Percentiles rank a stretch among this genome's conserved stretches.
These are phyloP conservation scores for Ectropis crepuscularia DNA, from an alignment of 2,888 invertebrate genomes.

Conservation along the genomic window DNA sequence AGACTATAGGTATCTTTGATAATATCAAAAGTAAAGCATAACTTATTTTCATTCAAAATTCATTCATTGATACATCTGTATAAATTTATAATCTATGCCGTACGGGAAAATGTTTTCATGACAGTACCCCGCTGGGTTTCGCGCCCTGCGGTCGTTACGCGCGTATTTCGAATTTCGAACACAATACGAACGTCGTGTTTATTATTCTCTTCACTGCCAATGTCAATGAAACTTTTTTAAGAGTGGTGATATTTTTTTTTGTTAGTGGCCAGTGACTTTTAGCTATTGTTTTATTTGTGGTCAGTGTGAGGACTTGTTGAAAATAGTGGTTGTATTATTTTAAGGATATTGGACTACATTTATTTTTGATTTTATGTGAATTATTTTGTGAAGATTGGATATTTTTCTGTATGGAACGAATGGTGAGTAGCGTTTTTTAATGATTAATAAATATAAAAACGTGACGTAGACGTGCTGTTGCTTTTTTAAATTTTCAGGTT, in stretches of 20 bases:
- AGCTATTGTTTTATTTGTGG: not conserved
- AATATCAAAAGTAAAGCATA: too few species aligned
- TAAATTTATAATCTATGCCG: slow-evolving; percentile 62
- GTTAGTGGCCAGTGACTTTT: slow-evolving; percentile 4
- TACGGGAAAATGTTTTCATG: slow-evolving; percentile 66
- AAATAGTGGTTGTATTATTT: not conserved
- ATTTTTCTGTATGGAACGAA: too few species aligned
- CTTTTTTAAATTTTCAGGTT: too few species aligned
- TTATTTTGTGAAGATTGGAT: too few species aligned
- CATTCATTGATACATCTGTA: slow-evolving; percentile 48
- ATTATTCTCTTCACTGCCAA: slow-evolving; percentile 31
- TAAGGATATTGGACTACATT: not conserved
- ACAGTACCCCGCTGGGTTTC: slow-evolving; percentile 66
- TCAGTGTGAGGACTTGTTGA: not conserved
- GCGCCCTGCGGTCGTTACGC: slow-evolving; percentile 57
- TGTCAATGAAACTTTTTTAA: slow-evolving; percentile 15
- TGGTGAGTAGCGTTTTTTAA: too few species aligned
- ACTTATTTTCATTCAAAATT: slow-evolving; percentile 9
- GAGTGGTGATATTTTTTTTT: slow-evolving; percentile 2
- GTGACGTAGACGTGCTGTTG: too few species aligned
- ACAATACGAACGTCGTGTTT: slow-evolving; percentile 51
- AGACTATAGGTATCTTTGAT: too few species aligned
- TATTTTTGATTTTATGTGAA: too few species aligned
- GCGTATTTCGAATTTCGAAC: slow-evolving; percentile 48
- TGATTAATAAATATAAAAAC: too few species aligned